These are phyloP conservation scores for Drosophila guanche DNA, from an alignment of 1,140 invertebrate genomes.

Conservation along the genomic window DNA sequence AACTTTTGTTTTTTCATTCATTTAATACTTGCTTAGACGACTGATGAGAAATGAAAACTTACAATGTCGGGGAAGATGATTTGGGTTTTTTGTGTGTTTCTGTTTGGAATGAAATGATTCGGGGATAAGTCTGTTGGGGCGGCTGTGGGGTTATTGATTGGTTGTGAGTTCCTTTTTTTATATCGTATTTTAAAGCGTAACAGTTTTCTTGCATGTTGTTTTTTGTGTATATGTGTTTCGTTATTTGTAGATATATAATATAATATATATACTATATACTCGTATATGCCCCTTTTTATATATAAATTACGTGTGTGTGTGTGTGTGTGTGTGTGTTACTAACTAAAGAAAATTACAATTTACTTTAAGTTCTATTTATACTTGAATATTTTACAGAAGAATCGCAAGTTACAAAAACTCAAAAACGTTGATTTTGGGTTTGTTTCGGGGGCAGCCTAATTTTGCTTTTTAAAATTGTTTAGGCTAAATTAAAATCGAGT, in stretches of 20 bases:
- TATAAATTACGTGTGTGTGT: slow-evolving; percentile 17
- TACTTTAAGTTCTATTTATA: slow-evolving; percentile 55
- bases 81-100: slow-evolving; percentile 9
- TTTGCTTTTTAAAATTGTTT: slow-evolving; percentile 53
- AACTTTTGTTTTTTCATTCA: slow-evolving; percentile 44
- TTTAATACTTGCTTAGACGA: slow-evolving; percentile 75
- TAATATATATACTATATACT: slow-evolving; percentile 4
- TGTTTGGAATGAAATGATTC: slow-evolving; percentile 39
- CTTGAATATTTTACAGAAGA: slow-evolving; percentile 67
- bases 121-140: slow-evolving; percentile 15
- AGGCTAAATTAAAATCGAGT: slow-evolving; percentile 55
- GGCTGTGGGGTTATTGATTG: slow-evolving; percentile 29
- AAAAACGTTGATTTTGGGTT: slow-evolving; percentile 22
- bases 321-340: slow-evolving; percentile 22
- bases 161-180: slow-evolving; percentile 37
- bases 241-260: slow-evolving; percentile 20
- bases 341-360: slow-evolving; percentile 70
- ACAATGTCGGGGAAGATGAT: slow-evolving; percentile 51
- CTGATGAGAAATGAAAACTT: slow-evolving; percentile 70
- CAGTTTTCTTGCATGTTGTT: slow-evolving; percentile 77
- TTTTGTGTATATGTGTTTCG: slow-evolving; percentile 28
- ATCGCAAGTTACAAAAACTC: slow-evolving; percentile 51
- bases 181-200: slow-evolving; percentile 73
- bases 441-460: slow-evolving; percentile 29
- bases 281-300: slow-evolving; percentile 17